phyloP scores from a whole-genome alignment of 2,797 vertebrate genomes.

The Eupleurogrammus muticus region DNA sequence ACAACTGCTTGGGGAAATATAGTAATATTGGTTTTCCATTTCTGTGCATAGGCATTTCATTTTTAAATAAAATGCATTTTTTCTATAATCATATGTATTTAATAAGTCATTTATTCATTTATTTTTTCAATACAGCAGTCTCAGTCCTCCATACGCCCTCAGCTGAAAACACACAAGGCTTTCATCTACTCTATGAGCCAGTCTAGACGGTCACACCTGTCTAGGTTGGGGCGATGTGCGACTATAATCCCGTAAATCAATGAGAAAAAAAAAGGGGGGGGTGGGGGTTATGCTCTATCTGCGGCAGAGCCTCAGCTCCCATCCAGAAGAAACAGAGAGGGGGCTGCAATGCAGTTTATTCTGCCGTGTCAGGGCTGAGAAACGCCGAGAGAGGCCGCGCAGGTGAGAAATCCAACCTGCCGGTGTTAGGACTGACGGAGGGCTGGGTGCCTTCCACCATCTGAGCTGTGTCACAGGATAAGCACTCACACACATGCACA shows the following conservation, averaged over 20 bases:
- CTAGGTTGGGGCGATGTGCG: conserved; percentile 42
- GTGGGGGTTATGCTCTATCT: conserved; percentile 39
- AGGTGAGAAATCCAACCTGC: conserved; percentile 56
- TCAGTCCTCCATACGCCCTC: not conserved
- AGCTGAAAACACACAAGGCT: conserved; percentile 8
- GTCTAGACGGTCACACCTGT: conserved; percentile 57
- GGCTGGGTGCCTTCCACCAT: conserved; percentile 58
- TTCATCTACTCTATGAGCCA: conserved; percentile 23
- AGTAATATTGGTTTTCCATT: too few relatives aligned
- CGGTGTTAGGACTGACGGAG: conserved; percentile 60
- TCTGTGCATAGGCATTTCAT: too few relatives aligned
- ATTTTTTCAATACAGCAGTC: too few relatives aligned
- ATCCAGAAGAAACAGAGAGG: conserved; percentile 51
- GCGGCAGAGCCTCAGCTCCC: conserved; percentile 46
- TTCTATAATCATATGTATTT: too few relatives aligned
- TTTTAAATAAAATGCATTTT: too few relatives aligned
- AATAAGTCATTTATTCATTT: too few relatives aligned
- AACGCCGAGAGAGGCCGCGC: conserved; percentile 53
- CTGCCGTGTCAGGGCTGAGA: conserved; percentile 51
- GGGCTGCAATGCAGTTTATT: conserved; percentile 67
- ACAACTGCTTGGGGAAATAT: too few relatives aligned
- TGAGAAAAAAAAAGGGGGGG: too few relatives aligned
- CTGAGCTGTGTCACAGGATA: conserved; percentile 61
- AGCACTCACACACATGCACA: conserved; percentile 14
- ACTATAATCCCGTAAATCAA: conserved; percentile 68